Percentiles rank a stretch among this genome's conserved stretches.
Conservation (phyloP, 2,888 invertebrate species). For the Nymphalis polychloros region DNA sequence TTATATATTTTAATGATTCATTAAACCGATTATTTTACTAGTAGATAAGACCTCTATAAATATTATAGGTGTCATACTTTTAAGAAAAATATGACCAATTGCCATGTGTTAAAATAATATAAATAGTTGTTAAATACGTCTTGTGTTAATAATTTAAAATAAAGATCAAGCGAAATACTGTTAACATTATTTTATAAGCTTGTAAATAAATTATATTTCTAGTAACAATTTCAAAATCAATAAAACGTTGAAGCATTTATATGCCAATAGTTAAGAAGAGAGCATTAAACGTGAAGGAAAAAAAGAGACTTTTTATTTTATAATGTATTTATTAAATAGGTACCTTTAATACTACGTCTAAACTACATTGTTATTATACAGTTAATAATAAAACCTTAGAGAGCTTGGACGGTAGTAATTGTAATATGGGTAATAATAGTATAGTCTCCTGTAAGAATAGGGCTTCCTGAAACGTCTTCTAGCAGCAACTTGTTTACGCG, state of each 20-base stretch:
- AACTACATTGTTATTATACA: slow-evolving; percentile 27
- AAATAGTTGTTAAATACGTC: slow-evolving; percentile 11
- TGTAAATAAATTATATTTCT: slow-evolving; percentile 40
- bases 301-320: slow-evolving; percentile 30
- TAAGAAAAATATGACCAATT: slow-evolving; percentile 24
- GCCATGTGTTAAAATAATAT: slow-evolving; percentile 24
- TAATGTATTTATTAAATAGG: slow-evolving; percentile 15
- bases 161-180: slow-evolving; percentile 13
- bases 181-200: slow-evolving; percentile 13
- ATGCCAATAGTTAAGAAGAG: slow-evolving; percentile 55
- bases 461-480: slow-evolving; percentile 59
- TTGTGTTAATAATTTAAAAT: slow-evolving; percentile 28
- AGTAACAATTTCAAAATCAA: slow-evolving; percentile 22
- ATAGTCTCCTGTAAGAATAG: slow-evolving; percentile 49
- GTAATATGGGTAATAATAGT: slow-evolving; percentile 59
- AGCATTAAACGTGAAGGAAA: slow-evolving; percentile 63
- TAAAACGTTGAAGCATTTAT: slow-evolving; percentile 54
- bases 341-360: neutral
- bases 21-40: neutral
- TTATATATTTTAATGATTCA: neutral
- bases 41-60: neutral
- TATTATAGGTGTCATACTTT: slow-evolving; percentile 7
- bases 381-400: slow-evolving; percentile 61
- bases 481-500: slow-evolving; percentile 53
- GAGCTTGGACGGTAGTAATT: slow-evolving; percentile 65